phyloP scores from a whole-genome alignment of 2,888 invertebrate genomes.

The Microchrysa polita region DNA sequence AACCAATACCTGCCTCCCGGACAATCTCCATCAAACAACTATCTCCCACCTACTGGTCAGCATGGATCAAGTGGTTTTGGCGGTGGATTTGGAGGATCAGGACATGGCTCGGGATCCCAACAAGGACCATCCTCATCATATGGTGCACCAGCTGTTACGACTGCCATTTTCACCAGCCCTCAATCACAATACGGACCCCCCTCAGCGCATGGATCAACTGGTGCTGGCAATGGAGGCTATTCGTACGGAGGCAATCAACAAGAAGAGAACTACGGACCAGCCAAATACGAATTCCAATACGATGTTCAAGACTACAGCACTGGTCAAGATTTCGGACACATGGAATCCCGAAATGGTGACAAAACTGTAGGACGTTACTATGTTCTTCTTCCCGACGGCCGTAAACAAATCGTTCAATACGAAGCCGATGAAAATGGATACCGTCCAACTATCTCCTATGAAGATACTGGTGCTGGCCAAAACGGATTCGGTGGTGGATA shows the following conservation, averaged over 20 bases:
- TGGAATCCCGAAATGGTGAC: slow-evolving; percentile 72
- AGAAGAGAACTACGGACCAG: slow-evolving; percentile 69
- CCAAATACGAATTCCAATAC: slow-evolving; percentile 76
- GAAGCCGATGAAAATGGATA: slow-evolving; percentile 76
- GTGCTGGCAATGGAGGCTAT: slow-evolving; percentile 59
- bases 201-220: slow-evolving; percentile 56
- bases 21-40: slow-evolving; percentile 55
- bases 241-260: slow-evolving; percentile 58
- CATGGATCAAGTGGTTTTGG: slow-evolving; percentile 35
- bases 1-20: slow-evolving; percentile 50
- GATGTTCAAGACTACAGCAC: slow-evolving; percentile 73
- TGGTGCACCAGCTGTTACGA: slow-evolving; percentile 67
- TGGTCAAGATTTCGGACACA: slow-evolving; percentile 74
- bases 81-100: slow-evolving; percentile 59
- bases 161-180: slow-evolving; percentile 63
- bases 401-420: slow-evolving; percentile 76
- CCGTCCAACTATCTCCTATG: slow-evolving; percentile 74
- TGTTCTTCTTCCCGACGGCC: slow-evolving; percentile 74
- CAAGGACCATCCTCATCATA: slow-evolving; percentile 63
- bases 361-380: slow-evolving; percentile 72
- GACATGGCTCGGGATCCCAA: slow-evolving; percentile 53
- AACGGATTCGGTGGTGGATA: slow-evolving; percentile 54
- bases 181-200: slow-evolving; percentile 57
- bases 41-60: slow-evolving; percentile 62
- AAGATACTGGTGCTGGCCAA: slow-evolving; percentile 66